Conservation (phyloP, 2,888 invertebrate genomes). For the Chorisops tibialis region DNA sequence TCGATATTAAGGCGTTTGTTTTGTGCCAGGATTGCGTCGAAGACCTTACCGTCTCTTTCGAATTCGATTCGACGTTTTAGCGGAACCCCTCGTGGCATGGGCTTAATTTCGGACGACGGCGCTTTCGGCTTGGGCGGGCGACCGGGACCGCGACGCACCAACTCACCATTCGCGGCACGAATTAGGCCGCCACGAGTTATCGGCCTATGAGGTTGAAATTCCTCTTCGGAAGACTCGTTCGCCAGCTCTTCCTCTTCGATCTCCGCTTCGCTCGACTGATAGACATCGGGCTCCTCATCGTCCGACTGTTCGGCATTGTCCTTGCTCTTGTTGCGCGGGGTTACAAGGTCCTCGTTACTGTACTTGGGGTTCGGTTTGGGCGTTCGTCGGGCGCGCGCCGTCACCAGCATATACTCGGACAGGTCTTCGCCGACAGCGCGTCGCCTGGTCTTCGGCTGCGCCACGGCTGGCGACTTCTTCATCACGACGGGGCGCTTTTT, state of each 20-base stretch:
- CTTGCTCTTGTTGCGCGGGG: slow-evolving; percentile 27
- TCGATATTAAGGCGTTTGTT: slow-evolving; percentile 37
- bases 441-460: background rate
- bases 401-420: slow-evolving; percentile 27
- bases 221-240: slow-evolving; percentile 37
- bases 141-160: slow-evolving; percentile 10
- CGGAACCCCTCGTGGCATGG: background rate
- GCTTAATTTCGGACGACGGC: slow-evolving; percentile 23
- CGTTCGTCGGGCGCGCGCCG: slow-evolving; percentile 44
- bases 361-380: slow-evolving; percentile 53
- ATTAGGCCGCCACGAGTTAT: background rate
- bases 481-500: slow-evolving; percentile 33
- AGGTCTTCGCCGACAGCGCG: slow-evolving; percentile 24
- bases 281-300: slow-evolving; percentile 25
- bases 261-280: slow-evolving; percentile 37
- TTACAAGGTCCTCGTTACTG: slow-evolving; percentile 47
- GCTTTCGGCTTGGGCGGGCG: background rate
- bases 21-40: slow-evolving; percentile 34
- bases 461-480: slow-evolving; percentile 14
- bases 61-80: slow-evolving; percentile 1
- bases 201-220: slow-evolving; percentile 22
- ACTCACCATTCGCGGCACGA: slow-evolving; percentile 1
- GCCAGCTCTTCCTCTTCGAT: slow-evolving; percentile 31
- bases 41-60: background rate
- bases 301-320: background rate